A percentile compares a stretch with the other conserved stretches of the same genome.
Evolutionary conservation across 2,113 vertebrate species (phyloP).

Genomic region (Piliocolobus tephrosceles): DNA sequence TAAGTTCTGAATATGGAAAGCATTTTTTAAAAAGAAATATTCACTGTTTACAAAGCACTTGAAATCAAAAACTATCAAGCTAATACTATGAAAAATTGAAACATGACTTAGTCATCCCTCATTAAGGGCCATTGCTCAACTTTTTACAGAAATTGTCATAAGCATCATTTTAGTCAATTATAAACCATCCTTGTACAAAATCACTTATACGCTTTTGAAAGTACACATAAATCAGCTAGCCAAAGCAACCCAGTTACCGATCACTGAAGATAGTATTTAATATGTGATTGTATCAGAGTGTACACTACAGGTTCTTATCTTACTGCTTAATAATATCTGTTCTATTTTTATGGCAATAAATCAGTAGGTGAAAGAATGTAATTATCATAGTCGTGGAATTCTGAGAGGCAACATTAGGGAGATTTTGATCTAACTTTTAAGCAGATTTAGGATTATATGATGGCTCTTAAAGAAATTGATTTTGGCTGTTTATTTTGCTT

Average conservation of each 20-base stretch:
- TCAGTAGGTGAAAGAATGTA: not conserved
- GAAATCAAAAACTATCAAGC: not conserved
- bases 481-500: not conserved
- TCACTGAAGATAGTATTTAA: not conserved
- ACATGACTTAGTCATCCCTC: not conserved
- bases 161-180: conserved; percentile 33
- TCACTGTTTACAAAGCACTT: conserved; percentile 14
- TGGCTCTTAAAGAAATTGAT: not conserved
- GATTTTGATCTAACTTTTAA: conserved; percentile 39
- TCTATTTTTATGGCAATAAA: conserved; percentile 16
- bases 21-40: not conserved
- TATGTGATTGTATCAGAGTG: not conserved
- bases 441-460: conserved; percentile 8
- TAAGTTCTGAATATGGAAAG: conserved; percentile 28
- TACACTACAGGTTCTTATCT: conserved; percentile 41
- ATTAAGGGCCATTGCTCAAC: not conserved
- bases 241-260: not conserved
- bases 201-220: conserved; percentile 13
- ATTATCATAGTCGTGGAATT: conserved; percentile 8
- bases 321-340: not conserved
- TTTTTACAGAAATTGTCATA: not conserved
- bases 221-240: conserved; percentile 17
- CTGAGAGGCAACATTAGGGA: not conserved
- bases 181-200: not conserved
- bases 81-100: conserved; percentile 34